Conservation (phyloP, 2,888 invertebrate genomes). For the Cosmia trapezina region DNA sequence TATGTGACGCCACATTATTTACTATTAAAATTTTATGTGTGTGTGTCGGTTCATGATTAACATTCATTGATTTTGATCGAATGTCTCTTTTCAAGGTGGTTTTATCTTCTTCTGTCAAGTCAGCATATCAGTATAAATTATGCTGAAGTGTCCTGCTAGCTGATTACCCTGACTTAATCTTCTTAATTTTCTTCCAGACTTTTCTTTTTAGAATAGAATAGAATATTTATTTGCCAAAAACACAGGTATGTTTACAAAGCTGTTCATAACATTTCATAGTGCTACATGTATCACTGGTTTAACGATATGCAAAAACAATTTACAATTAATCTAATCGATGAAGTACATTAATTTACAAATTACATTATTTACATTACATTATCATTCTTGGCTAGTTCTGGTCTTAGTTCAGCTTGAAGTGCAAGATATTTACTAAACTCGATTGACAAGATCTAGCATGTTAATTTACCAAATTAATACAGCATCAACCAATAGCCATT, state of each 20-base stretch:
- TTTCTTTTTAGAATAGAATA: no score
- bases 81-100: slow-evolving; percentile 17
- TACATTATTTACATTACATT: no score
- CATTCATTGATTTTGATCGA: slow-evolving; percentile 55
- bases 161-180: no score
- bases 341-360: no score
- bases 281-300: no score
- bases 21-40: slow-evolving; percentile 55
- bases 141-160: not conserved
- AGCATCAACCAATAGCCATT: not conserved
- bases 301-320: no score
- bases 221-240: no score
- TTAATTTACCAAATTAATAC: not conserved
- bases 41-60: slow-evolving; percentile 49
- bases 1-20: slow-evolving; percentile 59
- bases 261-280: no score
- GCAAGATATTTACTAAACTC: not conserved
- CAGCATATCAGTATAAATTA: not conserved
- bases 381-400: no score
- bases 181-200: not conserved
- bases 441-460: no score
- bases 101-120: not conserved
- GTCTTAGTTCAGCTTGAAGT: not conserved
- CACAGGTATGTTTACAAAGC: no score
- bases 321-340: no score